Base-by-base conservation (phyloP, 1,140 invertebrate genomes). In the Cheumatopsyche charites region DNA sequence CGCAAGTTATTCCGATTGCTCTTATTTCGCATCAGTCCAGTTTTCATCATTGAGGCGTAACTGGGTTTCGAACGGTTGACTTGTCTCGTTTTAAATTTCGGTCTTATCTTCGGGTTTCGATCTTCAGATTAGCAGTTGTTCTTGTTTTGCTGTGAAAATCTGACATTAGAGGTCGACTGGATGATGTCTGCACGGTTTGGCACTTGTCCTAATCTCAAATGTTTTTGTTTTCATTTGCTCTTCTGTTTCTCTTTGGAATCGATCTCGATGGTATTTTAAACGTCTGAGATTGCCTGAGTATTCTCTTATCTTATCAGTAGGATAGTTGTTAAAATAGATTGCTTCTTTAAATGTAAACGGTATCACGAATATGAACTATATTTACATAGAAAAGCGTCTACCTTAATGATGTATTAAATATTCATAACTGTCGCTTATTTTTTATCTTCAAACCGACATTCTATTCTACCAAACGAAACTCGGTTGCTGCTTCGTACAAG, bases 1-100 rank as follows among this genome's bases (percentile, higher is more conserved):
- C 62, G 62, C 62, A 41, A 63, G 29, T 45, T 63, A 63, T 63
- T 63, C 29, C n/a, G 62, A 15, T 42, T 15, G 42, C 15, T 41
- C 42, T 1, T n/a, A 63, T 63, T 49, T n/a, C 47, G 47, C 19
- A 26, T 21, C 7, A 3, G 2, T 21, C 19, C 21, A 13, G 6
- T 26, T 23, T 58, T 58, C 21, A 43, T n/a, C n/a, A 43, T 43
- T n/a, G 42, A 43, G n/a, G n/a, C n/a, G n/a, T n/a, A n/a, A n/a
- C n/a, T n/a, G n/a, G n/a, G n/a, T n/a, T n/a, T n/a, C n/a, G 42
- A 43, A 9, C 21, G 11, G 1, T 58, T 21, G 11, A 2, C 6
- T 58, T 21, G 3, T 9, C 3, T 23, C 21, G 11, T 58, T 58
- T 13, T 26, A 58, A 26, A 26, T 49, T n/a, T 49, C 45, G 45